Conservation (phyloP, 2,113 vertebrate species). For the Emydocephalus ijimae region DNA sequence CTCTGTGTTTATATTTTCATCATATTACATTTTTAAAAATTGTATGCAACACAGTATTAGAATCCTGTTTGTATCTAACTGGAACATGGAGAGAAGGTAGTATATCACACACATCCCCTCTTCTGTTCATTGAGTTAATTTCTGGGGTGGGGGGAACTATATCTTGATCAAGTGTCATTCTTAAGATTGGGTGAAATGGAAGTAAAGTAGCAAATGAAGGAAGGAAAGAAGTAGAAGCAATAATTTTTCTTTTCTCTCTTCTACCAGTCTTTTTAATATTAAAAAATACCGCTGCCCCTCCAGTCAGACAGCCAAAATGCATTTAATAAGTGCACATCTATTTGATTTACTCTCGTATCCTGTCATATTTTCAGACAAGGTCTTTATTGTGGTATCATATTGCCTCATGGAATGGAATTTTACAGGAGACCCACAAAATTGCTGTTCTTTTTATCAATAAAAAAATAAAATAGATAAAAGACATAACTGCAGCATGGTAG, state of each 20-base stretch:
- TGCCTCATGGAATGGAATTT: neutral
- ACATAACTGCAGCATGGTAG: neutral
- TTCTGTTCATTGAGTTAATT: neutral
- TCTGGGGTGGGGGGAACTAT: neutral
- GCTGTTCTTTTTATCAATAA: neutral
- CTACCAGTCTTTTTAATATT: neutral
- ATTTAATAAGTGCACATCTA: neutral
- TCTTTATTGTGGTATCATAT: neutral
- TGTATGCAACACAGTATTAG: neutral
- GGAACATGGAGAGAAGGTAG: neutral
- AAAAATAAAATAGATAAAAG: neutral
- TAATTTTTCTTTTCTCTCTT: neutral
- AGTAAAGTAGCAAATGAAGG: neutral
- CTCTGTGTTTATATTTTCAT: neutral
- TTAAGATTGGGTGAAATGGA: neutral
- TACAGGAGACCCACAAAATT: neutral
- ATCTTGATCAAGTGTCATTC: neutral
- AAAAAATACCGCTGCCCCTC: neutral
- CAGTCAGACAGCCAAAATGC: neutral
- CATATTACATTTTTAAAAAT: neutral
- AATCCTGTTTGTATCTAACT: neutral
- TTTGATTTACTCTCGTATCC: neutral
- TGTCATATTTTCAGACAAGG: neutral
- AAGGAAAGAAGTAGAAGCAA: neutral
- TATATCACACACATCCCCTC: neutral